Evolutionary conservation across 1,140 invertebrate species (phyloP), one percentile per base, ranked within the genome.

Genomic region (Pinna nobilis): DNA sequence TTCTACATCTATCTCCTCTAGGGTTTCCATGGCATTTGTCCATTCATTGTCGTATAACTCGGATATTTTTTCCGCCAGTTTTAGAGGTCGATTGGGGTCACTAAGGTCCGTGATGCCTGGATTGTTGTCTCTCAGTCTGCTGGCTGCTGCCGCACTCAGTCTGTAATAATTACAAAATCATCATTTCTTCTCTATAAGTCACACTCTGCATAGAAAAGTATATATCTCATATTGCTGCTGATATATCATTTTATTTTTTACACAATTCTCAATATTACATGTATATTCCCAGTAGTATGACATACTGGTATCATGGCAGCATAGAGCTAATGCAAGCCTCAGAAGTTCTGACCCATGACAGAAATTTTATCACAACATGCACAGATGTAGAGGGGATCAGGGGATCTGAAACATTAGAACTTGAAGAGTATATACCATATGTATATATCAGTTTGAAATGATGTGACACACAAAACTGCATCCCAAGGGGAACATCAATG

Each of bases 1-100:
- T 0, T 51, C 9, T 4, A 70, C 63, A 1, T 61, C 15, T 11
- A 50, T 18, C 0, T 51, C 18, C n/a, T 37, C 59, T 3, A 70
- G 30, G 9, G 39, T 63, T 28, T 70, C 68, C 47, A 70, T 50
- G 6, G 68, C 68, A 25, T 61, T 51, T 20, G 57, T 63, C 68
- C 68, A 70, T 59, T 70, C 68, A 47, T 63, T 61, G 41, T 70
- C 57, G 53, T 70, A 61, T 15, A 63, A n/a, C 20, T 70, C 68
- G 0, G 68, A 70, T 0, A 70, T 35, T 25, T 61, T 61, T 33
- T 70, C 68, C 15, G 68, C 57, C 11, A 70, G 33, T 25, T 70
- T 70, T 47, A 70, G 23, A 18, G 68, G 68, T 18, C 68, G 30
- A 18, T 63, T 70, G 15, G 68, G 68, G 30, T 70, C 68, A 28